Conservation (phyloP, 2,797 vertebrate species). For the Clarias pachynema region DNA sequence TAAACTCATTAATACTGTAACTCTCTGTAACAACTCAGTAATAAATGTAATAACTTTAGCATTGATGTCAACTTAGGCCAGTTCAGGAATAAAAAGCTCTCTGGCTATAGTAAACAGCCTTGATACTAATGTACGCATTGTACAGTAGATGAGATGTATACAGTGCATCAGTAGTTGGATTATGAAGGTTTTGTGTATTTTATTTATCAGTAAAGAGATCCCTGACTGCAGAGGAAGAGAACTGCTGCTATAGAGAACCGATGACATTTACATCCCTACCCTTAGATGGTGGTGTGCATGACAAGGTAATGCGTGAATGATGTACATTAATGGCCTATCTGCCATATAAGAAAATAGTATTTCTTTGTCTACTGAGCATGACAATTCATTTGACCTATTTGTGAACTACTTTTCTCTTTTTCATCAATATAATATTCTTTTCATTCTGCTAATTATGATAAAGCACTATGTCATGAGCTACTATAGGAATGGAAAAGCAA, state of each 20-base stretch:
- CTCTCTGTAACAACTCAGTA: no score
- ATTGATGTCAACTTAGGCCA: no score
- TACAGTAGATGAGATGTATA: not conserved
- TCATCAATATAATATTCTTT: not conserved
- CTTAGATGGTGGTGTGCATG: conserved; percentile 37
- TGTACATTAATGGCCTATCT: not conserved
- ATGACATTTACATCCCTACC: conserved; percentile 15
- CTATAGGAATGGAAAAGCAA: not conserved
- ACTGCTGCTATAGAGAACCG: not conserved
- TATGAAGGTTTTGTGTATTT: not conserved
- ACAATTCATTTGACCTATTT: not conserved
- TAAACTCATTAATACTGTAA: no score
- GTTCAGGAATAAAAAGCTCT: not conserved
- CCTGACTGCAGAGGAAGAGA: not conserved
- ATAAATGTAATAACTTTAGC: no score
- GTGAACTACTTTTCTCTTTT: not conserved
- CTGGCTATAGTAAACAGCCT: not conserved
- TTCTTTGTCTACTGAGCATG: not conserved
- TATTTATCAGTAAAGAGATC: not conserved
- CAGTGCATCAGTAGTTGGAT: not conserved
- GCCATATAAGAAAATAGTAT: not conserved
- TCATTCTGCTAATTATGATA: not conserved
- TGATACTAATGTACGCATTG: not conserved
- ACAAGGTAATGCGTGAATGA: not conserved
- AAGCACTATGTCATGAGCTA: not conserved